Evolutionary conservation across 1,140 invertebrate species (phyloP).

Genomic region (Brachionus rotundiformis): DNA sequence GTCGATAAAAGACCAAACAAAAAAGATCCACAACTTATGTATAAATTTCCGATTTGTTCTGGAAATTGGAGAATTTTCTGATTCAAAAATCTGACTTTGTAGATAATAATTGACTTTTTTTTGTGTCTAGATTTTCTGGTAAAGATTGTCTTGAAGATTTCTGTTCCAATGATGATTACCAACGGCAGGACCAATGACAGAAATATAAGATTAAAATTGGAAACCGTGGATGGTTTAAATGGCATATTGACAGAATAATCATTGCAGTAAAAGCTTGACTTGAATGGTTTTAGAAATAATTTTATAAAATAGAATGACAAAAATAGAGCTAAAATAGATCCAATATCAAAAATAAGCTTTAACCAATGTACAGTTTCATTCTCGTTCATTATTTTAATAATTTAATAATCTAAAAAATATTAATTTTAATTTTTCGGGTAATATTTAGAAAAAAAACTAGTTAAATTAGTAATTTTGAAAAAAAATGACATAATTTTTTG

Average conservation of each 20-base stretch:
- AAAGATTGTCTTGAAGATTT: conserved; percentile 4
- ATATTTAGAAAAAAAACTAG: neutral
- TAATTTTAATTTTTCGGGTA: neutral
- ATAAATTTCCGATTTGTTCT: conserved; percentile 47
- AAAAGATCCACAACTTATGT: neutral
- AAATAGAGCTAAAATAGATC: neutral
- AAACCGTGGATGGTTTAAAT: conserved; percentile 35
- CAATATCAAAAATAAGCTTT: conserved; percentile 14
- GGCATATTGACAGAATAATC: conserved; percentile 35
- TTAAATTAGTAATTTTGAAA: neutral
- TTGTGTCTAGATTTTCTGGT: neutral
- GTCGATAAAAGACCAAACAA: conserved; percentile 9
- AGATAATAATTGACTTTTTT: neutral
- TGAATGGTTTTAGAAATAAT: neutral
- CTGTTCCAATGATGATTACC: neutral
- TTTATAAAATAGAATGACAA: conserved; percentile 26
- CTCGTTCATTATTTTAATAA: neutral
- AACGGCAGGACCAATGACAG: conserved; percentile 1
- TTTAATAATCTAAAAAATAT: neutral
- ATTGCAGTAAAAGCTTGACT: conserved; percentile 36
- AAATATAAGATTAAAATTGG: conserved; percentile 31
- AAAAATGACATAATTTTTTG: conserved; percentile 7
- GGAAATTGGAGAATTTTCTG: conserved; percentile 13
- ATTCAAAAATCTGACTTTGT: conserved; percentile 11
- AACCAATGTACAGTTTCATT: conserved; percentile 48